Evolutionary conservation across 2,113 vertebrate species (phyloP).

Genomic region (Macrotis lagotis): DNA sequence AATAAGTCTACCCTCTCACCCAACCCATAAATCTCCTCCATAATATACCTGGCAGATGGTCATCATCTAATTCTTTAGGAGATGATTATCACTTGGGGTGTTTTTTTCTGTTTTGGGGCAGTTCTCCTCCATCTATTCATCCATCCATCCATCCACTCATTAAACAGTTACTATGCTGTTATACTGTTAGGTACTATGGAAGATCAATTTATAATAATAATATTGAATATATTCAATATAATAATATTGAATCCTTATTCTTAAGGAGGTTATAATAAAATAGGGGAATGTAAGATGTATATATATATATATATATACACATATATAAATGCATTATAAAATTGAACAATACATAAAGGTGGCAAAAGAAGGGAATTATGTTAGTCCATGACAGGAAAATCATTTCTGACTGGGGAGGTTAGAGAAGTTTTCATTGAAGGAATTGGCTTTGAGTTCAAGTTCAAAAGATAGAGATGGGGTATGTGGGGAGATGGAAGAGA

Average conservation of each 20-base stretch:
- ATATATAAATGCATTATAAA: not conserved
- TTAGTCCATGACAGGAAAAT: not conserved
- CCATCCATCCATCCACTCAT: not conserved
- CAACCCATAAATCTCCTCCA: not conserved
- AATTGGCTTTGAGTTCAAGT: not conserved
- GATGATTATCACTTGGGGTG: not conserved
- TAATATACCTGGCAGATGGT: too few species aligned
- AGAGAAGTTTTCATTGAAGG: not conserved
- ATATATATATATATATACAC: too few species aligned
- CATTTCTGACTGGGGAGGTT: accelerated
- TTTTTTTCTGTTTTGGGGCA: not conserved
- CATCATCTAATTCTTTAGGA: not conserved
- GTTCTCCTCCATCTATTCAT: not conserved
- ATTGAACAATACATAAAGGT: not conserved
- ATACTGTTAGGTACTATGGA: not conserved
- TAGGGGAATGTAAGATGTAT: not conserved
- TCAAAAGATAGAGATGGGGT: not conserved
- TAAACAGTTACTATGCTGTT: not conserved
- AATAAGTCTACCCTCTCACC: not conserved
- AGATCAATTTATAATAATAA: too few species aligned
- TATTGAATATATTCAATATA: too few species aligned
- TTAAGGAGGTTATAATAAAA: not conserved
- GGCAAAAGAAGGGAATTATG: not conserved
- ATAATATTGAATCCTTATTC: not conserved
- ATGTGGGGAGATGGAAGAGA: not conserved